Evolutionary conservation across 1,140 invertebrate species (phyloP).

Genomic region (Helicoverpa zea): DNA sequence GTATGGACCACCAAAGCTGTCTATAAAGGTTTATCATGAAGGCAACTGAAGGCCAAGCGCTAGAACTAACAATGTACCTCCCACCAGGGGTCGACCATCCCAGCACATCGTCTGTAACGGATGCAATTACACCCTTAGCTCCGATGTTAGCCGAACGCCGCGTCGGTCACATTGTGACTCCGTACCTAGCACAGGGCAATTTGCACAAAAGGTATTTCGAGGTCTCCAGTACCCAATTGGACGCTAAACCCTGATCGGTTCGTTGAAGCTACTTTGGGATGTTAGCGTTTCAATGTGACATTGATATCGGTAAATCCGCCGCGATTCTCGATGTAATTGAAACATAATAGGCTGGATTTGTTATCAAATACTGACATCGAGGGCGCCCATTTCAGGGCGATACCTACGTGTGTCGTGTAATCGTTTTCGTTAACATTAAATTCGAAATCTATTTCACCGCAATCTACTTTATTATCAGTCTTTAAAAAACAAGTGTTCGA

Average conservation of each 20-base stretch:
- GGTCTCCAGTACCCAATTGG: constrained; percentile 55
- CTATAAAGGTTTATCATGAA: constrained; percentile 11
- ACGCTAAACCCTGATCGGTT: constrained; percentile 37
- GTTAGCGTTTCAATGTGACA: constrained; percentile 1
- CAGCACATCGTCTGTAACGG: constrained; percentile 62
- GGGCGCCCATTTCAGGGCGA: not conserved
- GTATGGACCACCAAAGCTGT: not conserved
- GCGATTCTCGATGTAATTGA: not conserved
- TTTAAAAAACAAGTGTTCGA: too few relatives aligned
- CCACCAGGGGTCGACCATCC: constrained; percentile 34
- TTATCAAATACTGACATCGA: not conserved
- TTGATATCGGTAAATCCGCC: constrained; percentile 19
- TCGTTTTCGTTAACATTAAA: too few relatives aligned
- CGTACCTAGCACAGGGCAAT: constrained; percentile 55
- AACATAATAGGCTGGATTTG: constrained; percentile 14
- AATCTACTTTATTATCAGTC: too few relatives aligned
- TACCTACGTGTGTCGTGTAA: not conserved
- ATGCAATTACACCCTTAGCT: constrained; percentile 67
- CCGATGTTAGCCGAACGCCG: constrained; percentile 45
- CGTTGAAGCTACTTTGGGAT: constrained; percentile 11
- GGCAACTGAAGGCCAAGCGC: constrained; percentile 19
- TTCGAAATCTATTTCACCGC: too few relatives aligned
- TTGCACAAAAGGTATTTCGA: constrained; percentile 56
- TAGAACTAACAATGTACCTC: constrained; percentile 28
- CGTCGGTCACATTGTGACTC: constrained; percentile 57